Conservation (phyloP, 1,140 invertebrate species). For the Euborellia annulipes region DNA sequence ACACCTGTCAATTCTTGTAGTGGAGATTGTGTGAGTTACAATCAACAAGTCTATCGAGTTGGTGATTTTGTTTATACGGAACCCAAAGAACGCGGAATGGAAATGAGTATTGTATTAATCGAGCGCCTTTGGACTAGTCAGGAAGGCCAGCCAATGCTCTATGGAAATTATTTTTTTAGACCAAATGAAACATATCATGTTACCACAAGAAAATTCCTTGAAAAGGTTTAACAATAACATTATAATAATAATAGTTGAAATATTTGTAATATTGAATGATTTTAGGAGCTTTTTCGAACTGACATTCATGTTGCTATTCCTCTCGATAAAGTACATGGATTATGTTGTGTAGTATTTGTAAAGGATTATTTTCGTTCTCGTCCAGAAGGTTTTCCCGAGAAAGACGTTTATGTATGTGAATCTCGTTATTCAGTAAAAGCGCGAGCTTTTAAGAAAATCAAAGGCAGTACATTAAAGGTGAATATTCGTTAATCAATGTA, state of each 20-base stretch:
- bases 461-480: conserved; percentile 26
- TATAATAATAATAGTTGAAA: neutral
- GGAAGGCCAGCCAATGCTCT: conserved; percentile 71
- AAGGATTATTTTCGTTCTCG: conserved; percentile 87
- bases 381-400: conserved; percentile 76
- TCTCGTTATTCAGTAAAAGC: conserved; percentile 76
- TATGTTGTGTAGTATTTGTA: conserved; percentile 86
- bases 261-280: conserved; percentile 15
- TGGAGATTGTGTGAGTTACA: conserved; percentile 38
- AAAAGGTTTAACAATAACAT: conserved; percentile 44
- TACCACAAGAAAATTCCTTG: conserved; percentile 84
- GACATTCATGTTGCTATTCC: conserved; percentile 70
- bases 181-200: conserved; percentile 89
- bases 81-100: conserved; percentile 57
- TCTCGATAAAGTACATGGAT: conserved; percentile 74
- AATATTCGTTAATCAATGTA: neutral
- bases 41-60: conserved; percentile 56
- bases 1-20: too few relatives aligned
- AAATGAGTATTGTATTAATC: conserved; percentile 74
- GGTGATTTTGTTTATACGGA: conserved; percentile 88
- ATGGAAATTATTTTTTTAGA: conserved; percentile 73
- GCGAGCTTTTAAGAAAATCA: conserved; percentile 88
- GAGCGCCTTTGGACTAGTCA: conserved; percentile 74
- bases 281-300: conserved; percentile 87
- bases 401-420: conserved; percentile 95